Percentiles rank a stretch among this genome's conserved stretches.
Conservation (phyloP, 2,113 vertebrate genomes). For the Gambusia affinis region DNA sequence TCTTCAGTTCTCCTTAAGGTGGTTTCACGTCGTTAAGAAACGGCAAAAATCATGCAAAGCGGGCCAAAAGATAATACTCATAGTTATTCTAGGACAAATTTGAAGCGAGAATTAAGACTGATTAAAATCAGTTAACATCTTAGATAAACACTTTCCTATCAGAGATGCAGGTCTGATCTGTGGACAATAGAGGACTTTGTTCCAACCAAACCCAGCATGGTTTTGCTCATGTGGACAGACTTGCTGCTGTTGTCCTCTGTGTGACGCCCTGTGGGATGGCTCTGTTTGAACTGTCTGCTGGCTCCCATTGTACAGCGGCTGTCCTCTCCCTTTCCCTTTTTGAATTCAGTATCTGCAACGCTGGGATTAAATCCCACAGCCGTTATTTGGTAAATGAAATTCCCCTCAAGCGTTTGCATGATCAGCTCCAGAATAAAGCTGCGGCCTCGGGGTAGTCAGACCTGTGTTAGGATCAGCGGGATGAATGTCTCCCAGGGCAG, state of each 20-base stretch:
- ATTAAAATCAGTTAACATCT: not conserved
- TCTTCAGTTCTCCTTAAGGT: not conserved
- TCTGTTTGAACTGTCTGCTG: conserved; percentile 66
- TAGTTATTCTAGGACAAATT: not conserved
- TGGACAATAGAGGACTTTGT: conserved; percentile 69
- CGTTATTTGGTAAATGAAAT: conserved; percentile 61
- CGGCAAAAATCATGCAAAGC: conserved; percentile 1
- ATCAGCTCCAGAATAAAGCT: conserved; percentile 41
- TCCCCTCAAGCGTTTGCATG: conserved; percentile 26
- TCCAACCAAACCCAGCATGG: conserved; percentile 35
- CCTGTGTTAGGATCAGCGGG: conserved; percentile 43
- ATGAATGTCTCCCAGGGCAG: conserved; percentile 30
- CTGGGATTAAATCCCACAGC: conserved; percentile 57
- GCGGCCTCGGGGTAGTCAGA: not conserved
- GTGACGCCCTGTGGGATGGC: conserved; percentile 56
- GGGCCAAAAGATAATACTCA: not conserved
- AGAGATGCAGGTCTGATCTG: conserved; percentile 1
- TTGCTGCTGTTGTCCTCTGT: conserved; percentile 60
- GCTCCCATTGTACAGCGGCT: conserved; percentile 59
- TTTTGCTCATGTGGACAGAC: conserved; percentile 56
- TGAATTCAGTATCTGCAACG: conserved; percentile 57
- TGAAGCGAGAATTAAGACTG: not conserved
- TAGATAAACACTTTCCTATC: not conserved
- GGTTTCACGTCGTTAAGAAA: not conserved
- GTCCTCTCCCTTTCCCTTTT: conserved; percentile 14